Percentiles rank a stretch among this genome's conserved stretches.
These are phyloP conservation scores for Eleutherodactylus coqui DNA, from an alignment of 2,797 vertebrate genomes.

Conservation along the genomic window DNA sequence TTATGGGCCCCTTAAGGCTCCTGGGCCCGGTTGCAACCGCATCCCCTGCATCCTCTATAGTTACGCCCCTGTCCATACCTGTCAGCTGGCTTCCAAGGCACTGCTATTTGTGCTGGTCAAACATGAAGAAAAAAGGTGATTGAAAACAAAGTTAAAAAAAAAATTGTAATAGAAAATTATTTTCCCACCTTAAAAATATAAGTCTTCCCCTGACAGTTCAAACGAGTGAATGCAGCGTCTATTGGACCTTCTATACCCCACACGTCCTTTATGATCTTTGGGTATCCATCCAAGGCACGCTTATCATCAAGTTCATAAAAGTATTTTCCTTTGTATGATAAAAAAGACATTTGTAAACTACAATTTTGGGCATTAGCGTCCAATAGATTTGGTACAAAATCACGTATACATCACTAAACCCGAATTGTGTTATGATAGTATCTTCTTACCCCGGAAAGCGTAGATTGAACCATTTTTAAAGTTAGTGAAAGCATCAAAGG, in stretches of 20 bases:
- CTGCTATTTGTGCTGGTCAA: too few relatives aligned
- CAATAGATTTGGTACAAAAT: neutral
- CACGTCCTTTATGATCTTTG: conserved; percentile 88
- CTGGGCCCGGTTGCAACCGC: too few relatives aligned
- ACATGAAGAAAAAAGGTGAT: neutral
- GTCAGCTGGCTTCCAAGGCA: too few relatives aligned
- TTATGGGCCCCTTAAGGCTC: too few relatives aligned
- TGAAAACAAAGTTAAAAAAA: neutral
- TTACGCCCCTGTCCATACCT: too few relatives aligned
- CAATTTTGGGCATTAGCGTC: neutral
- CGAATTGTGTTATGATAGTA: neutral
- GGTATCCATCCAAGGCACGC: conserved; percentile 84
- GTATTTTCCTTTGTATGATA: conserved; percentile 79
- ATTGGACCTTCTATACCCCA: conserved; percentile 94
- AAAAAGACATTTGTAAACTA: neutral
- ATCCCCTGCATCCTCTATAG: too few relatives aligned
- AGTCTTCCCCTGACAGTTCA: conserved; percentile 95
- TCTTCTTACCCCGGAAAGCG: conserved; percentile 87
- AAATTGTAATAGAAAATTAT: neutral
- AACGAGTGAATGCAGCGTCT: conserved; percentile 92
- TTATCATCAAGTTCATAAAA: conserved; percentile 90
- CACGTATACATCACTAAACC: neutral
- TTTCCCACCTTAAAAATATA: conserved; percentile 92
- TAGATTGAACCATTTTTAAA: conserved; percentile 93
- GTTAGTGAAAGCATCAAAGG: conserved; percentile 92